Evolutionary conservation across 2,113 vertebrate genomes (phyloP), one percentile per base, ranked within the genome.

Genomic region (Microcebus jonahi): DNA sequence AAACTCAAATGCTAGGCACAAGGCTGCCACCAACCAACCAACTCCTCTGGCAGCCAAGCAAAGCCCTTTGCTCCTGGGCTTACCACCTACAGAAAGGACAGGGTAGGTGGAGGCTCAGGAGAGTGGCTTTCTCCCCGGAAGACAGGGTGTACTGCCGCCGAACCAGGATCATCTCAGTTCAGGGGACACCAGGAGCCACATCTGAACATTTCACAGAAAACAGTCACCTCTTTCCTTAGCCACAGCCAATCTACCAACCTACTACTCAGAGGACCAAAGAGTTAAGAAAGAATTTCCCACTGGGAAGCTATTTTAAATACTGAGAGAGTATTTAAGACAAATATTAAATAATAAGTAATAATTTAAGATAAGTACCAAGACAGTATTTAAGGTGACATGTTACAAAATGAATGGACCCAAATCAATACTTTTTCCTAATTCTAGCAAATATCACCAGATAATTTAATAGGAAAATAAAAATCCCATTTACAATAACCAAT

Each of bases 131-230:
- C 23, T 63, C 42, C n/a, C 45, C 2, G 8, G 88, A n/a, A 42
- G 31, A 42, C 8, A 2, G 2, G 50, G 63, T 63, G 45, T 20
- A 2, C 25, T 29, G 8, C 18, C 21, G 39, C 5, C 6, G 21
- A 63, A 12, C 12, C 4, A 34, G 71, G 23, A 48, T 29, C 53
- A 4, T 5, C 31, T 61, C 10, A 1, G 25, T 6, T 14, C 25
- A 11, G 61, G 12, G 29, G 90, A 8, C 76, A 31, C 31, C 0
- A 6, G 5, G 6, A 9, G 48, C 18, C 39, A 23, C 0, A 3
- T 10, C 25, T 7, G 36, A 36, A 36, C 14, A 9, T 4, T 20
- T 3, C 9, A 25, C 25, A 71, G 61, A 63, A 75, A 75, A 11
- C 31, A 34, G 23, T 12, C 20, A 12, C 45, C 50, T 17, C 3